Base-by-base conservation (phyloP, 2,797 vertebrate genomes). In the Esox lucius region DNA sequence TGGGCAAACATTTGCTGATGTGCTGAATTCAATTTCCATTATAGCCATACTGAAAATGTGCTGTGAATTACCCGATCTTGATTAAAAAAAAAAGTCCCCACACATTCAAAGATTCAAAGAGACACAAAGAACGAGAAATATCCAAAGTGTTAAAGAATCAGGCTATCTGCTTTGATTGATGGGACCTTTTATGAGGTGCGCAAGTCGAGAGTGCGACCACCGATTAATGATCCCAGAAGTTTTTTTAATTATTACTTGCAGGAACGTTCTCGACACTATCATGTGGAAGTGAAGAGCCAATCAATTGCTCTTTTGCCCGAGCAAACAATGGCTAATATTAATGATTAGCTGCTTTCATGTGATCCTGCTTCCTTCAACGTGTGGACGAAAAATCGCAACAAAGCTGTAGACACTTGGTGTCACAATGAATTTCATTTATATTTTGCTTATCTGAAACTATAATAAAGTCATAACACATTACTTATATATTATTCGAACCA, bases 231-330 rank as follows among this genome's bases (percentile, higher is more conserved):
- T 80, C 85, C 85, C 80, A 86, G 86, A 76, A 78, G 17, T 81
- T 87, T 87, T 46, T 79, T 89, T 83, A 90, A 91, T 88, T 89
- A 90, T 86, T 87, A 87, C 88, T 87, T 88, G 89, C 80, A 68
- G 39, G 80, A 78, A 75, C 77, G 83, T 89, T 82, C 70, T 71
- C 73, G 81, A 83, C 80, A 74, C 26, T 80, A 75, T 68, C 67
- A 83, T 81, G 76, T 8, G 35, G 76, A 87, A 89, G 83, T 79
- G 75, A 68, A 82, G 83, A 78, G 81, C 61, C 82, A 85, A 28
- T 88, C 77, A 78, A 74, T 48, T 65, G 15, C 46, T 66, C 42
- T 35, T 46, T 61, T 51, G 46, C 22, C 26, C 0, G 6, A 13
- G 24, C 46, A 49, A 31, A 70, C 19, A 11, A 61, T 61, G 56